Evolutionary conservation across 2,113 vertebrate genomes (phyloP).

Genomic region (Numenius arquata): DNA sequence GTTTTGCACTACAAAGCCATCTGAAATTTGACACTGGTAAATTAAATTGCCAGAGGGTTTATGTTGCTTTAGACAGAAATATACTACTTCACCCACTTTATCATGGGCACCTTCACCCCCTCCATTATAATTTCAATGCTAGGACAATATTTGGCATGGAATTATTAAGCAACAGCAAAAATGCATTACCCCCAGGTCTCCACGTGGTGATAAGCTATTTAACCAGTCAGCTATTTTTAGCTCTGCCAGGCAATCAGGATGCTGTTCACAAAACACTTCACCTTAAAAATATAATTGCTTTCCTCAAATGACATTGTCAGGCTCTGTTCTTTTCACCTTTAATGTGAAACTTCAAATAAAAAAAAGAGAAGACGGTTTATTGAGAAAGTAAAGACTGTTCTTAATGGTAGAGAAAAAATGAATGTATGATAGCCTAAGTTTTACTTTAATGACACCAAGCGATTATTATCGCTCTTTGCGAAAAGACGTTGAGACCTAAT

Average conservation of each 20-base stretch:
- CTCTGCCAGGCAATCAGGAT: slow-evolving; percentile 7
- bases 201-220: not conserved
- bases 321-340: not conserved
- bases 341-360: not conserved
- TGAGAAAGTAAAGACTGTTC: not conserved
- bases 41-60: not conserved
- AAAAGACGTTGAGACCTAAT: not conserved
- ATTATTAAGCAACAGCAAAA: not conserved
- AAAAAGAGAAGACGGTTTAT: not conserved
- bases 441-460: not conserved
- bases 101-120: not conserved
- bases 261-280: slow-evolving; percentile 32
- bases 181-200: not conserved
- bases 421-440: not conserved
- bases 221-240: slow-evolving; percentile 22
- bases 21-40: not conserved
- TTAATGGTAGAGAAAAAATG: not conserved
- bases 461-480: not conserved
- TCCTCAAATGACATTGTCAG: slow-evolving; percentile 18
- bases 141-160: not conserved
- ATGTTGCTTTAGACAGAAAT: not conserved
- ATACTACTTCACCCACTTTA: not conserved
- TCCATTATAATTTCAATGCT: not conserved
- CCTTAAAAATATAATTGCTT: slow-evolving; percentile 59
- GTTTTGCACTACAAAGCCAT: not conserved